These are phyloP conservation scores for Cyprinus carpio DNA, from an alignment of 2,113 vertebrate genomes.

Conservation along the genomic window DNA sequence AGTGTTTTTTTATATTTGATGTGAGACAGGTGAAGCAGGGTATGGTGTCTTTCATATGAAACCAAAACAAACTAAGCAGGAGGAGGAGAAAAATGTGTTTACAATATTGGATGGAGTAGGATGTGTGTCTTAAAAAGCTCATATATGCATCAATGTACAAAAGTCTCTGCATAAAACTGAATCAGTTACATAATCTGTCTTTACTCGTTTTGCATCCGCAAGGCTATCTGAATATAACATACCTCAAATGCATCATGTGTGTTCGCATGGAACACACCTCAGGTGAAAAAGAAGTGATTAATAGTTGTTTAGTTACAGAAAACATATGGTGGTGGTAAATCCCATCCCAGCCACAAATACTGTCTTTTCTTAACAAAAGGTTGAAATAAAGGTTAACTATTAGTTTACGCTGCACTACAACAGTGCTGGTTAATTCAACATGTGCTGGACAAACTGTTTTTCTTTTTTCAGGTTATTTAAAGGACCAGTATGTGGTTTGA, in stretches of 20 bases:
- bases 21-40: slow-evolving; percentile 24
- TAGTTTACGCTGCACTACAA: slow-evolving; percentile 15
- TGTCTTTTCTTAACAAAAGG: too few species aligned
- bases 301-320: slow-evolving; percentile 3
- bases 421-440: neutral
- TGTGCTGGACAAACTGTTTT: neutral
- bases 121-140: neutral
- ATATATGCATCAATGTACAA: slow-evolving; percentile 46
- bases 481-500: neutral
- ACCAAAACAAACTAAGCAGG: slow-evolving; percentile 19
- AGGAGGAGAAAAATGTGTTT: slow-evolving; percentile 38
- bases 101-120: slow-evolving; percentile 7
- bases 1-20: slow-evolving; percentile 16
- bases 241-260: slow-evolving; percentile 53
- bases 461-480: neutral
- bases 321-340: neutral
- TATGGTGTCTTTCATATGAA: slow-evolving; percentile 19
- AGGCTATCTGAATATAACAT: slow-evolving; percentile 45
- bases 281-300: neutral
- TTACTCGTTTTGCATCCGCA: slow-evolving; percentile 5
- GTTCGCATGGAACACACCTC: slow-evolving; percentile 19
- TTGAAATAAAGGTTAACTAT: neutral
- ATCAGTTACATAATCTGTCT: neutral
- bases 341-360: too few species aligned
- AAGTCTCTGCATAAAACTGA: slow-evolving; percentile 23